Evolutionary conservation across 1,140 invertebrate genomes (phyloP).

Genomic region (Drosophila dunni): DNA sequence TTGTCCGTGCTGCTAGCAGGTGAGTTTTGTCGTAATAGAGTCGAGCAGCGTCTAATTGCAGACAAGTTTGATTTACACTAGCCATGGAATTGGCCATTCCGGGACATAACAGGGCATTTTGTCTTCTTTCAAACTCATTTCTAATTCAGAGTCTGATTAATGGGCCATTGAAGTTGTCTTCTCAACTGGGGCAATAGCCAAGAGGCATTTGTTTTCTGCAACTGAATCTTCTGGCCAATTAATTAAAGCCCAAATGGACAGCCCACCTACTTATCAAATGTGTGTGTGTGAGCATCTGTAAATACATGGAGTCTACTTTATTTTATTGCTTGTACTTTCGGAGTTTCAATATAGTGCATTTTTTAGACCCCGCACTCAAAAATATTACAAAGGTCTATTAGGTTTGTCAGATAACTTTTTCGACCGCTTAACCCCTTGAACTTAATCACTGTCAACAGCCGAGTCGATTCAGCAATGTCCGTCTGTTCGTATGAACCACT

Average conservation of each 20-base stretch:
- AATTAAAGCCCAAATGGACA: conserved; percentile 32
- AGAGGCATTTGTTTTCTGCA: conserved; percentile 69
- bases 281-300: background rate
- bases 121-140: conserved; percentile 67
- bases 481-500: too few relatives aligned
- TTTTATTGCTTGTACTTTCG: too few relatives aligned
- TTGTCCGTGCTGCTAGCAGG: conserved; percentile 28
- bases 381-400: background rate
- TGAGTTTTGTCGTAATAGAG: conserved; percentile 4
- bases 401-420: too few relatives aligned
- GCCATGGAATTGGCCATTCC: conserved; percentile 77
- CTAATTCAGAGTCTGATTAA: conserved; percentile 60
- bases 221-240: conserved; percentile 44
- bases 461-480: too few relatives aligned
- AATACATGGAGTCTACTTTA: too few relatives aligned
- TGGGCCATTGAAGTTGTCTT: conserved; percentile 62
- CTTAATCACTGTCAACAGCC: background rate
- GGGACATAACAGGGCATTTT: conserved; percentile 66
- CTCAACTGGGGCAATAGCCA: conserved; percentile 23
- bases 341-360: background rate
- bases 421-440: too few relatives aligned
- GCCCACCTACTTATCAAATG: conserved; percentile 5
- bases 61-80: conserved; percentile 79
- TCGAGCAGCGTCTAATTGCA: conserved; percentile 60
- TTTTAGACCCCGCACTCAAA: background rate